Base-by-base conservation (phyloP, 1,140 invertebrate species). In the Lepidotrigona ventralis region DNA sequence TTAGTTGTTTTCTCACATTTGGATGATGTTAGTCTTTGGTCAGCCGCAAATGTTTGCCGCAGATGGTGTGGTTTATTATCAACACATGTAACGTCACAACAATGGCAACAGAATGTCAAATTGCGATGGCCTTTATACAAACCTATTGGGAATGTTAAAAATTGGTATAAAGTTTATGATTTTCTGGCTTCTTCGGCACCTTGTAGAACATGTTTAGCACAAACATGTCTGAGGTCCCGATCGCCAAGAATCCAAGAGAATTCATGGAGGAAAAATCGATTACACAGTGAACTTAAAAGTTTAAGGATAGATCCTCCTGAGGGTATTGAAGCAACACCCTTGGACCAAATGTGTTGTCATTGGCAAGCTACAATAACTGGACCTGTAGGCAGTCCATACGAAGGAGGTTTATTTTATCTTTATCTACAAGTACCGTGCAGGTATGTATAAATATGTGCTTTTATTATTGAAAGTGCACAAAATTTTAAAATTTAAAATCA, bases 331-430 rank as follows among this genome's bases (percentile, higher is more conserved):
- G 98, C 98, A 15, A 96, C 96, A 70, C 98, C 98, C 5, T 93
- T 99, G 74, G 98, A 99, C 94, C 94, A 95, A 83, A 94, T 95
- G 84, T 96, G 97, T 92, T 97, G 96, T 92, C 98, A 98, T 93
- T 99, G 98, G 98, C 97, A 98, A 93, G 98, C 98, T 11, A 97
- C 97, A 26, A 97, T 99, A 85, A 96, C 97, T 74, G 98, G 98
- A 19, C 98, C 98, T 19, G 96, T 96, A 26, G 97, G 97, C 26
- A 98, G 97, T 93, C 98, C 98, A 0, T 99, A 99, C 91, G 98
- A 99, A 94, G 98, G 98, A 29, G 99, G 99, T 33, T 95, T 98
- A 58, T 99, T 99, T 94, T 99, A 98, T 93, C 94, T 99, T 51
- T 98, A 98, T 91, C 95, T 99, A 56, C 97, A 98, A 94, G 97